Conservation (phyloP, 2,113 vertebrate genomes). For the Dendrocopos noguchii region DNA sequence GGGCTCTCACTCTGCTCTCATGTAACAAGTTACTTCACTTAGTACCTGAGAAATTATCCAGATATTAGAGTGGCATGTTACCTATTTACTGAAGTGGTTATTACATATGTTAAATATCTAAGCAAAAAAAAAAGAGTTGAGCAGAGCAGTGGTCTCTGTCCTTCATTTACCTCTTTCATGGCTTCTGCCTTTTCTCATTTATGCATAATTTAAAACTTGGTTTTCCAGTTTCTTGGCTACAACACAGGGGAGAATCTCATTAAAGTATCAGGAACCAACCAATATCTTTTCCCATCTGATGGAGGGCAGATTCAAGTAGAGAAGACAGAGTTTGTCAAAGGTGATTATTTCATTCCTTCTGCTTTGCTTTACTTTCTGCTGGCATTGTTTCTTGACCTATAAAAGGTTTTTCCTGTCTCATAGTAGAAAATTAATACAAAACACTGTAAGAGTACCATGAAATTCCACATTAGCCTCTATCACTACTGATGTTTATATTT, state of each 20-base stretch:
- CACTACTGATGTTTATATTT: not conserved
- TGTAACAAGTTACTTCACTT: not conserved
- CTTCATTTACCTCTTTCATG: not conserved
- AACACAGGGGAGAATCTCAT: slow-evolving; percentile 82
- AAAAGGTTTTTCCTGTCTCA: not conserved
- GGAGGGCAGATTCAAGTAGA: slow-evolving; percentile 91
- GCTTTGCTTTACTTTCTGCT: not conserved
- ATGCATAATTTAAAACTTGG: not conserved
- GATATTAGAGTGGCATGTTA: not conserved
- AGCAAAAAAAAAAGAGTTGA: not conserved
- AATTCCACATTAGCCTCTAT: not conserved
- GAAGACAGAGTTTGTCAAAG: slow-evolving; percentile 82
- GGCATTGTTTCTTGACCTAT: not conserved
- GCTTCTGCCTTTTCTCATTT: not conserved
- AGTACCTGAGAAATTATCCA: not conserved
- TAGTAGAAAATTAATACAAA: not conserved
- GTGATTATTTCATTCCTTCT: slow-evolving; percentile 67
- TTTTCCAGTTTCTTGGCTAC: slow-evolving; percentile 86
- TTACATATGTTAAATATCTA: not conserved
- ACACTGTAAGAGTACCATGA: not conserved
- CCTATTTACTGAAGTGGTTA: not conserved
- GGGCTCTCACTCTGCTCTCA: not conserved
- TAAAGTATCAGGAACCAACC: slow-evolving; percentile 80
- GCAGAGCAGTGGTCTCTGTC: not conserved
- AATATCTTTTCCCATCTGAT: slow-evolving; percentile 86